phyloP scores from a whole-genome alignment of 2,888 invertebrate genomes.

The Tortricodes alternella region DNA sequence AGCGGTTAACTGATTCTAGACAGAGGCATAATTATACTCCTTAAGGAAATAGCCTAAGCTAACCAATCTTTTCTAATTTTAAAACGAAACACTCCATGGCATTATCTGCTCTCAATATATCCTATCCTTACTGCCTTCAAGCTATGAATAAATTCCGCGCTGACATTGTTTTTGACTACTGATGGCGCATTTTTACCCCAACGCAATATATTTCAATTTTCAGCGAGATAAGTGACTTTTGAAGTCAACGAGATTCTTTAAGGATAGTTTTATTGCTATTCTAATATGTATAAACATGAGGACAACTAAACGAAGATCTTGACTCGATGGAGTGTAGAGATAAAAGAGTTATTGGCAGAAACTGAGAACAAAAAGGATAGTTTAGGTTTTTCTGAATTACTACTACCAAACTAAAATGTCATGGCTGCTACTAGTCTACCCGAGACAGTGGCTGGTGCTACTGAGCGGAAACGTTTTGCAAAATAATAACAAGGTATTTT shows the following conservation, averaged over 20 bases:
- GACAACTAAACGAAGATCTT: conserved; percentile 11
- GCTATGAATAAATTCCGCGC: conserved; percentile 22
- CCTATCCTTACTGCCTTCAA: conserved; percentile 10
- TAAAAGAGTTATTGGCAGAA: too few species aligned
- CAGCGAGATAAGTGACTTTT: conserved; percentile 27
- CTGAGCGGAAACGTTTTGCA: too few species aligned
- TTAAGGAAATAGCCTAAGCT: too few species aligned
- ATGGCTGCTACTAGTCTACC: too few species aligned
- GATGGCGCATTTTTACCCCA: conserved; percentile 17
- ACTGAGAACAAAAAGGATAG: too few species aligned
- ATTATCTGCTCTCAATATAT: not conserved
- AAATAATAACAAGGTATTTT: too few species aligned
- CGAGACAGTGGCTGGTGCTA: too few species aligned
- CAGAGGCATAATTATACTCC: too few species aligned
- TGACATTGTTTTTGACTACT: conserved; percentile 25
- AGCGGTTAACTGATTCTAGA: too few species aligned
- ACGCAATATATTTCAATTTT: conserved; percentile 31
- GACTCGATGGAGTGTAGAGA: not conserved
- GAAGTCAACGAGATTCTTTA: conserved; percentile 19
- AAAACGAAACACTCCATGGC: not conserved
- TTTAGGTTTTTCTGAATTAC: too few species aligned
- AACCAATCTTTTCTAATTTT: too few species aligned
- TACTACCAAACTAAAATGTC: too few species aligned
- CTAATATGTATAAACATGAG: conserved; percentile 10
- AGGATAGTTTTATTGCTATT: conserved; percentile 25